Conservation (phyloP, 2,888 invertebrate genomes). For the Marasmarcha lunaedactyla region DNA sequence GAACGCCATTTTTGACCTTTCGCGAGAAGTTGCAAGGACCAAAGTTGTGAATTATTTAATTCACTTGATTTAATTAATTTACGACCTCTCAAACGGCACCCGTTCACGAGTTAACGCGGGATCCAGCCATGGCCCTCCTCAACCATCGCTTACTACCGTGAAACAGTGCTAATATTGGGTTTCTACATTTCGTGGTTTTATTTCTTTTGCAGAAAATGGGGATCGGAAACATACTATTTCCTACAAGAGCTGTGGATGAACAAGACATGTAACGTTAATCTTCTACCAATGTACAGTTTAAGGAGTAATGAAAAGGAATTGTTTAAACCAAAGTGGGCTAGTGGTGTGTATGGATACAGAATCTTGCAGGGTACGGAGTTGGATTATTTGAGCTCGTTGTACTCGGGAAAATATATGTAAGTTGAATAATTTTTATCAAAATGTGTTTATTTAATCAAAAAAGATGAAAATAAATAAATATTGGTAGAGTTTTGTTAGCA, state of each 20-base stretch:
- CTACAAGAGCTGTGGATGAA: constrained; percentile 72
- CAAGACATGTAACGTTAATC: constrained; percentile 39
- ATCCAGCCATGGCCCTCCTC: too few species aligned
- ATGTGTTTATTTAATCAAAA: not conserved
- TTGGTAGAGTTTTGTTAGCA: too few species aligned
- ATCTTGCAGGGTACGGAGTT: constrained; percentile 28
- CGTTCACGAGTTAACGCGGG: too few species aligned
- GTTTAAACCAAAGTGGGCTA: constrained; percentile 26
- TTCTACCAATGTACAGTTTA: constrained; percentile 36
- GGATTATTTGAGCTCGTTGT: constrained; percentile 25
- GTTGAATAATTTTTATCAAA: constrained; percentile 15
- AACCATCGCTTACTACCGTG: too few species aligned
- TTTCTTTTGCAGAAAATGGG: constrained; percentile 77
- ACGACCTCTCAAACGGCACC: too few species aligned
- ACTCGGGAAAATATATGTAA: constrained; percentile 34
- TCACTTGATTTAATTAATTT: too few species aligned
- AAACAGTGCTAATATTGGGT: too few species aligned
- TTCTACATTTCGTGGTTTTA: too few species aligned
- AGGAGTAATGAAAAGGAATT: not conserved
- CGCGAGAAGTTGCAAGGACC: too few species aligned
- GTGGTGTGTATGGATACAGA: constrained; percentile 34
- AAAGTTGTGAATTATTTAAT: too few species aligned
- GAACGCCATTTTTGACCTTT: too few species aligned
- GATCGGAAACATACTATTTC: constrained; percentile 69
- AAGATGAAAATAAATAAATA: too few species aligned